A percentile compares a stretch with the other conserved stretches of the same genome.
Evolutionary conservation across 2,113 vertebrate genomes (phyloP).

Genomic region (Urocitellus parryii): DNA sequence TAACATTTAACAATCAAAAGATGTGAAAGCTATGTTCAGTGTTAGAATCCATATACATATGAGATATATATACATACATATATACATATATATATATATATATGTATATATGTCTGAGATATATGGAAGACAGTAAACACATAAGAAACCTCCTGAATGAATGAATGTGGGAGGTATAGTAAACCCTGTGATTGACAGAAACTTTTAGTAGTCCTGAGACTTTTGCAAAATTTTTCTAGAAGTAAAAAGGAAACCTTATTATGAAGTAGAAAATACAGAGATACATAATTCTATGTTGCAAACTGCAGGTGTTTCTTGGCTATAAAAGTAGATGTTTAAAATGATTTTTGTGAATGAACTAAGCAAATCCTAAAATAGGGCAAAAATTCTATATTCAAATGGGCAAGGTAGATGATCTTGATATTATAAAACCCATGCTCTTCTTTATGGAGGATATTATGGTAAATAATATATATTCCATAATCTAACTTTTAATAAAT

Average conservation of each 20-base stretch:
- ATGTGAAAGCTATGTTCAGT: neutral
- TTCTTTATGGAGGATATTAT: neutral
- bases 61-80: neutral
- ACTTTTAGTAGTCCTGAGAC: neutral
- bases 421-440: neutral
- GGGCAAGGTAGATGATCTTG: neutral
- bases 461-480: neutral
- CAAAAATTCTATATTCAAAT: neutral
- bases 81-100: neutral
- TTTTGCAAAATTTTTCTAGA: neutral
- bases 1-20: neutral
- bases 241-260: neutral
- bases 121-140: slow-evolving; percentile 14
- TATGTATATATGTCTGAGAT: neutral
- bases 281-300: neutral
- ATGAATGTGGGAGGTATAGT: neutral
- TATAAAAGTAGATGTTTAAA: slow-evolving; percentile 26
- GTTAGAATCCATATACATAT: neutral
- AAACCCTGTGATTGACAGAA: neutral
- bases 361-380: neutral
- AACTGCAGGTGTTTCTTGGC: neutral
- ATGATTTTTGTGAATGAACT: neutral
- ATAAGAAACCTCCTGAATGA: neutral
- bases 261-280: neutral
- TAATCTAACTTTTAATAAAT: neutral